Percentiles rank a stretch among this genome's conserved stretches.
These are phyloP conservation scores for Stichopus chloronotus DNA, from an alignment of 35 echinoderm and acorn worm species.

Conservation along the genomic window DNA sequence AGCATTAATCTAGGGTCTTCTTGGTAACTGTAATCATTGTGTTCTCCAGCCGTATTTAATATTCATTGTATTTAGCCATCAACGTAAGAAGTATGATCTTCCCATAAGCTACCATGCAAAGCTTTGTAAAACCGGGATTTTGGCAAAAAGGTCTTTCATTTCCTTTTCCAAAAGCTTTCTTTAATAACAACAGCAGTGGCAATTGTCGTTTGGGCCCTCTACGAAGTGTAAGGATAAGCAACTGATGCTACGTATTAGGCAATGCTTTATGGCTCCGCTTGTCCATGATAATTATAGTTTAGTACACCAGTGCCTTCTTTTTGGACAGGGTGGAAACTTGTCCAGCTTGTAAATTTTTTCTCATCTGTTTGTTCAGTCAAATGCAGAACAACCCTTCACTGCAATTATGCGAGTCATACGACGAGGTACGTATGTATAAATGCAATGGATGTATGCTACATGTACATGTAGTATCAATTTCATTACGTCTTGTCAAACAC, in stretches of 20 bases:
- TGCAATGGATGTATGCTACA: background rate
- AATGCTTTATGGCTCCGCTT: background rate
- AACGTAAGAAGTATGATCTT: too few relatives aligned
- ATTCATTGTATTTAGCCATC: too few relatives aligned
- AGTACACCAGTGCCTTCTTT: background rate
- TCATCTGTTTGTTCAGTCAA: background rate
- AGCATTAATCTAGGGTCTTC: too few relatives aligned
- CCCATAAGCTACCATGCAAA: too few relatives aligned
- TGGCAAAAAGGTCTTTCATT: too few relatives aligned
- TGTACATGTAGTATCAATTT: background rate
- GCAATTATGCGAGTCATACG: background rate
- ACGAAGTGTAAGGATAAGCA: too few relatives aligned
- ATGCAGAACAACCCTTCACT: background rate
- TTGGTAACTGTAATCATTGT: too few relatives aligned
- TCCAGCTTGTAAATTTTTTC: background rate
- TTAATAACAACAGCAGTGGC: too few relatives aligned
- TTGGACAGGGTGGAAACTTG: slow-evolving; percentile 1
- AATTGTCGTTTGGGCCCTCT: too few relatives aligned
- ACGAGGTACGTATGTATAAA: background rate
- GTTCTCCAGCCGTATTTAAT: too few relatives aligned
- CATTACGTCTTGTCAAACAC: slow-evolving; percentile 4
- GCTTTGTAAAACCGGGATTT: too few relatives aligned
- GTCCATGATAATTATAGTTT: background rate
- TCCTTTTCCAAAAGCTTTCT: too few relatives aligned
- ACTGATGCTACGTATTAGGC: background rate